Conservation (phyloP, 2,113 vertebrate species). For the Heterocephalus glaber region DNA sequence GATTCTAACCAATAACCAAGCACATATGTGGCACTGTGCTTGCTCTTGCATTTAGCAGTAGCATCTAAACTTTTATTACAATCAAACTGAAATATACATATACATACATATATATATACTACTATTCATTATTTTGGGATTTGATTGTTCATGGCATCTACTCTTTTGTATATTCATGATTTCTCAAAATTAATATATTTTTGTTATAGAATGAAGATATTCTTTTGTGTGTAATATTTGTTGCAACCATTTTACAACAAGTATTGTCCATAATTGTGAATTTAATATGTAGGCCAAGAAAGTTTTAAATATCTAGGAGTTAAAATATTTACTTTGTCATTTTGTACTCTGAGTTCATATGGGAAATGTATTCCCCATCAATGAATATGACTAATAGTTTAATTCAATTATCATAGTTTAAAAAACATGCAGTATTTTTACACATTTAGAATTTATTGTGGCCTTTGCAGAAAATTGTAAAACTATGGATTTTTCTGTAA, state of each 20-base stretch:
- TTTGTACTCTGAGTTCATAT: neutral
- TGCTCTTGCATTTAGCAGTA: neutral
- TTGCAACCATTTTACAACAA: neutral
- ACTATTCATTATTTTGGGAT: neutral
- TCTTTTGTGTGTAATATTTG: neutral
- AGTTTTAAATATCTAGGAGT: neutral
- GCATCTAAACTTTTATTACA: too few species aligned
- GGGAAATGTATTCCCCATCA: neutral
- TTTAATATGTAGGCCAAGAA: neutral
- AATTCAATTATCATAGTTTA: neutral
- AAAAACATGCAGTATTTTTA: neutral
- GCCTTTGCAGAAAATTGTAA: neutral
- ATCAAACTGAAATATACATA: too few species aligned
- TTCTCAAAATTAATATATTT: neutral
- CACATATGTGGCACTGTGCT: neutral
- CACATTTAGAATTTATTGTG: neutral
- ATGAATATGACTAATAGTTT: neutral
- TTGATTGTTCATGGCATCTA: neutral
- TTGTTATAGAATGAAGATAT: neutral
- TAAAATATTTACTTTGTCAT: neutral
- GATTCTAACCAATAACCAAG: neutral
- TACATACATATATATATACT: too few species aligned
- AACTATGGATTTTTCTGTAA: neutral
- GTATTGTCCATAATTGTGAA: neutral
- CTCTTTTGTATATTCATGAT: neutral